Evolutionary conservation across 2,113 vertebrate genomes (phyloP).

Genomic region (Aldabrachelys gigantea): DNA sequence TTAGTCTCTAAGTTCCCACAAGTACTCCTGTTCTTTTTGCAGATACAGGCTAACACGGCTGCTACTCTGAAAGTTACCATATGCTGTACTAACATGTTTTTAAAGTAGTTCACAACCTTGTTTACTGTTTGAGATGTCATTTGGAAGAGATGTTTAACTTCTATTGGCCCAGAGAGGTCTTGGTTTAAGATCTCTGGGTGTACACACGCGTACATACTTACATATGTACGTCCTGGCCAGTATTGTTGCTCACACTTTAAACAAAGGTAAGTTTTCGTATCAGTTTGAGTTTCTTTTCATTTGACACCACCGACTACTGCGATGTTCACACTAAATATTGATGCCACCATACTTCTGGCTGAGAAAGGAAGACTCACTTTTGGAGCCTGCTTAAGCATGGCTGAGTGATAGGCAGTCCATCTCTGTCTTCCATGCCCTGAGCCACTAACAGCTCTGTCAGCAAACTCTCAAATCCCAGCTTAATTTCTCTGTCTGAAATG

Average conservation of each 20-base stretch:
- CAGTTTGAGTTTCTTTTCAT: neutral
- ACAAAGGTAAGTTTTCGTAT: neutral
- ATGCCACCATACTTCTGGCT: neutral
- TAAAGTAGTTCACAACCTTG: neutral
- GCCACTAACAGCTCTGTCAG: neutral
- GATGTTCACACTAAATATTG: neutral
- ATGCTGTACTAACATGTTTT: accelerated
- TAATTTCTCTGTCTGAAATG: neutral
- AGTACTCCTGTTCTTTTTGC: too few species aligned
- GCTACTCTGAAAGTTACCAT: accelerated
- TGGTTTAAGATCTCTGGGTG: neutral
- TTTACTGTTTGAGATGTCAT: neutral
- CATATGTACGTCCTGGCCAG: neutral
- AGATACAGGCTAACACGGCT: too few species aligned
- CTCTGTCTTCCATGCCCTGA: neutral
- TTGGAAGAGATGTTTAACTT: neutral
- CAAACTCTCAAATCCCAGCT: neutral
- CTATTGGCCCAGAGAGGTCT: neutral
- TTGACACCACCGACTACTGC: neutral
- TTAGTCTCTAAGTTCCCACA: too few species aligned
- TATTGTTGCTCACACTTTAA: neutral
- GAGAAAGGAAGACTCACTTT: neutral
- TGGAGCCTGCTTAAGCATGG: neutral
- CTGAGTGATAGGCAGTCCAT: neutral
- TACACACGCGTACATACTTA: neutral